A percentile compares a stretch with the other conserved stretches of the same genome.
Conservation (phyloP, 2,797 vertebrate genomes). For the Aeoliscus strigatus region DNA sequence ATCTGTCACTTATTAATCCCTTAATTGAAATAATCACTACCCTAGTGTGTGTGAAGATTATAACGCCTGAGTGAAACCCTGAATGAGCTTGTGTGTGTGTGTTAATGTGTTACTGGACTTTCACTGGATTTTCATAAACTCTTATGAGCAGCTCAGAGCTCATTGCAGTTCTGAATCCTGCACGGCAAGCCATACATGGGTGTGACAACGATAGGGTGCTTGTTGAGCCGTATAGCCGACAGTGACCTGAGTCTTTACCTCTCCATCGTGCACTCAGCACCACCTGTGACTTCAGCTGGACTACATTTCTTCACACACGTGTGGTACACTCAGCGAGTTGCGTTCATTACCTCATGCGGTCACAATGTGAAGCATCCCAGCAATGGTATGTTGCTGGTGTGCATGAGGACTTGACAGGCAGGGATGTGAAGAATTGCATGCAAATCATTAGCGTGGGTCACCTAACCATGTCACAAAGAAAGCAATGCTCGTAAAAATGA, state of each 20-base stretch:
- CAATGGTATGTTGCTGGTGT: slow-evolving; percentile 70
- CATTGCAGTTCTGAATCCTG: background rate
- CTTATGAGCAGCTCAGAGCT: too few relatives aligned
- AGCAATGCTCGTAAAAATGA: slow-evolving; percentile 64
- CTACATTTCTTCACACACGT: slow-evolving; percentile 54
- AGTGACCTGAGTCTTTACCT: slow-evolving; percentile 39
- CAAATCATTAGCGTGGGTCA: slow-evolving; percentile 76
- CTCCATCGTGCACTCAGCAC: slow-evolving; percentile 41
- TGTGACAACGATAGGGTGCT: slow-evolving; percentile 18
- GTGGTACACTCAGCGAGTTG: slow-evolving; percentile 56
- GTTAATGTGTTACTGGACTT: too few relatives aligned
- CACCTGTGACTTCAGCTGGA: slow-evolving; percentile 53
- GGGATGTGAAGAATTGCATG: slow-evolving; percentile 72
- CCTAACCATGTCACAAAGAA: slow-evolving; percentile 70
- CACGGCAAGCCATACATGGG: slow-evolving; percentile 1
- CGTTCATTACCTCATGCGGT: slow-evolving; percentile 80
- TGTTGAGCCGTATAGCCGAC: slow-evolving; percentile 27
- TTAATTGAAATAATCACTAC: too few relatives aligned
- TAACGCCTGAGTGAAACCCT: too few relatives aligned
- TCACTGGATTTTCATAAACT: too few relatives aligned
- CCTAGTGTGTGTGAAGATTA: too few relatives aligned
- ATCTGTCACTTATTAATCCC: too few relatives aligned
- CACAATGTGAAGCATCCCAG: slow-evolving; percentile 78
- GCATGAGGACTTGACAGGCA: slow-evolving; percentile 66
- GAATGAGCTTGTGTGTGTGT: too few relatives aligned